phyloP scores from a whole-genome alignment of 1,140 invertebrate species.

The Gryon sp. region DNA sequence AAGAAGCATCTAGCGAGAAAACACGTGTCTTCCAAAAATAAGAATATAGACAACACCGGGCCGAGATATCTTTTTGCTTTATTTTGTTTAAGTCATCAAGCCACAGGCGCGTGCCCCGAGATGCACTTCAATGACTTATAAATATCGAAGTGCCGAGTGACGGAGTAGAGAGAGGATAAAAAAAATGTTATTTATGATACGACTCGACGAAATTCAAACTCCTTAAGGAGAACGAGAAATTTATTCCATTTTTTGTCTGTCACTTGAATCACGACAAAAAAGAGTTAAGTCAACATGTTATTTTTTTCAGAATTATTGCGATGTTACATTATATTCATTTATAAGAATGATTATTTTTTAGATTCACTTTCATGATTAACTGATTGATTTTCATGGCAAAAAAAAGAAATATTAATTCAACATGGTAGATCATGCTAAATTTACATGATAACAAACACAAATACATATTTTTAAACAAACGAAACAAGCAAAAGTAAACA shows the following conservation, averaged over 20 bases:
- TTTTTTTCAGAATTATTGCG: no score
- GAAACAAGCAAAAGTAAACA: no score
- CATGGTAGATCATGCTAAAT: no score
- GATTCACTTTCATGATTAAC: no score
- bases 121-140: slow-evolving; percentile 57
- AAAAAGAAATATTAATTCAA: no score
- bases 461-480: no score
- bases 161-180: not conserved
- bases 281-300: no score
- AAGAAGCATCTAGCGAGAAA: slow-evolving; percentile 13
- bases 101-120: slow-evolving; percentile 39
- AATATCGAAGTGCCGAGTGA: slow-evolving; percentile 50
- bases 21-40: slow-evolving; percentile 57
- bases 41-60: slow-evolving; percentile 42
- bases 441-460: no score
- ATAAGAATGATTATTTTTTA: no score
- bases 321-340: no score
- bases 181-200: slow-evolving; percentile 51
- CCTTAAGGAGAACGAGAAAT: slow-evolving; percentile 2
- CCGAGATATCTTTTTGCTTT: slow-evolving; percentile 33
- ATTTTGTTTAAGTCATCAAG: slow-evolving; percentile 51
- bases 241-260: slow-evolving; percentile 18
- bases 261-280: no score
- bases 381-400: no score
- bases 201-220: slow-evolving; percentile 24